Conservation (phyloP, 2,888 invertebrate species). For the Unio delphinus region DNA sequence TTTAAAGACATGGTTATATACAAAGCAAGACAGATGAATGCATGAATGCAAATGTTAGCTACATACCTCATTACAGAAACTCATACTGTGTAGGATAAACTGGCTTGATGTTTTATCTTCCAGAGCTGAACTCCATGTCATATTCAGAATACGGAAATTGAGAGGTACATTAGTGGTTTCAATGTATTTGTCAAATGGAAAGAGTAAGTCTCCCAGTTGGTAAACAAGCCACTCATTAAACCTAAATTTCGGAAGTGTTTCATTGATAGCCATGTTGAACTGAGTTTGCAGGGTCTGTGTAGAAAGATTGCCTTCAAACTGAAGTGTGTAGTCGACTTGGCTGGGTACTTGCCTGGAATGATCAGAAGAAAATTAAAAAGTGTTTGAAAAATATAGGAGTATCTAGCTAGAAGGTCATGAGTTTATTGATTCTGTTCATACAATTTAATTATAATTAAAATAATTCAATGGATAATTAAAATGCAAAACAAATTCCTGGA, state of each 20-base stretch:
- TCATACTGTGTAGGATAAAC: constrained; percentile 34
- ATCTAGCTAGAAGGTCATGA: no score
- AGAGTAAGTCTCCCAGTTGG: constrained; percentile 36
- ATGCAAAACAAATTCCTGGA: no score
- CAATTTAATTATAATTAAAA: no score
- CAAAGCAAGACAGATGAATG: no score
- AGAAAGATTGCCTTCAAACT: constrained; percentile 46
- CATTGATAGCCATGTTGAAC: constrained; percentile 33
- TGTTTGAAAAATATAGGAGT: no score
- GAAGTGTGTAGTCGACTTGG: constrained; percentile 43
- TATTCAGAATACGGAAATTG: constrained; percentile 45
- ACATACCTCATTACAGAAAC: constrained; percentile 51
- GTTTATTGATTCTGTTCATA: no score
- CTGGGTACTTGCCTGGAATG: constrained; percentile 41
- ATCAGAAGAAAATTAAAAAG: background rate
- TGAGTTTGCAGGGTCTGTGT: constrained; percentile 23
- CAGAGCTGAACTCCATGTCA: constrained; percentile 39
- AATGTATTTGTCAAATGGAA: constrained; percentile 39
- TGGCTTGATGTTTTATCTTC: constrained; percentile 31
- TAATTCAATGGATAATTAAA: no score
- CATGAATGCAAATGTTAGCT: no score
- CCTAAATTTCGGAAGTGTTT: constrained; percentile 32
- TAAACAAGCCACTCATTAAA: constrained; percentile 44
- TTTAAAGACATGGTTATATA: no score
- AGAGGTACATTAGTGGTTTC: constrained; percentile 46